phyloP scores from a whole-genome alignment of 2,113 vertebrate genomes.

The Ciconia boyciana region DNA sequence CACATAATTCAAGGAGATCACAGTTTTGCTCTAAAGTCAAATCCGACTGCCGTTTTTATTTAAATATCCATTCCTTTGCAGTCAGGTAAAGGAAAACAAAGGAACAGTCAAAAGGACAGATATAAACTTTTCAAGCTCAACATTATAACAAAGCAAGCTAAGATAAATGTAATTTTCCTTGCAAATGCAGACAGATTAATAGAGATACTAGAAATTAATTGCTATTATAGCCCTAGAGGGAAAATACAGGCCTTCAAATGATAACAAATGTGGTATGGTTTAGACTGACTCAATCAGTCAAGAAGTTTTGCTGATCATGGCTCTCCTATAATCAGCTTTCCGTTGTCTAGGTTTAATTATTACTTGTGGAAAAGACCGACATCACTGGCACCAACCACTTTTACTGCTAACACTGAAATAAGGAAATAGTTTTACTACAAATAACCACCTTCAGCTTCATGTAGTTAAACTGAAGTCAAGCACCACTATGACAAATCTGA shows the following conservation, averaged over 20 bases:
- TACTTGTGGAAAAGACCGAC: not conserved
- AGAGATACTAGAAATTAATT: not conserved
- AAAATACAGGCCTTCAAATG: not conserved
- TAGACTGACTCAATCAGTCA: not conserved
- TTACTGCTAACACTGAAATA: not conserved
- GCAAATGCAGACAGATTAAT: not conserved
- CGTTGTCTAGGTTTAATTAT: not conserved
- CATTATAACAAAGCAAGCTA: not conserved
- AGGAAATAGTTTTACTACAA: not conserved
- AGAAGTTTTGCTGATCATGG: not conserved
- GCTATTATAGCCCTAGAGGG: not conserved
- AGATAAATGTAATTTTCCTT: not conserved
- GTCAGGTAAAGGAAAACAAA: constrained; percentile 25
- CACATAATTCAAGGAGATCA: not conserved
- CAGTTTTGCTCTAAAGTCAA: not conserved
- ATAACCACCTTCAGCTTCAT: not conserved
- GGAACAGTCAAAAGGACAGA: not conserved
- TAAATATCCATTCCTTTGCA: not conserved
- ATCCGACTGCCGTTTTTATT: not conserved
- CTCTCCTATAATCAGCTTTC: not conserved
- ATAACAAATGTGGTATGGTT: not conserved
- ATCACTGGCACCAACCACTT: not conserved
- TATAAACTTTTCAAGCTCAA: not conserved
- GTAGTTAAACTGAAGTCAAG: not conserved
- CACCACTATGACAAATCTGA: not conserved